phyloP scores from a whole-genome alignment of 2,888 invertebrate genomes.

The Magallana nippona region DNA sequence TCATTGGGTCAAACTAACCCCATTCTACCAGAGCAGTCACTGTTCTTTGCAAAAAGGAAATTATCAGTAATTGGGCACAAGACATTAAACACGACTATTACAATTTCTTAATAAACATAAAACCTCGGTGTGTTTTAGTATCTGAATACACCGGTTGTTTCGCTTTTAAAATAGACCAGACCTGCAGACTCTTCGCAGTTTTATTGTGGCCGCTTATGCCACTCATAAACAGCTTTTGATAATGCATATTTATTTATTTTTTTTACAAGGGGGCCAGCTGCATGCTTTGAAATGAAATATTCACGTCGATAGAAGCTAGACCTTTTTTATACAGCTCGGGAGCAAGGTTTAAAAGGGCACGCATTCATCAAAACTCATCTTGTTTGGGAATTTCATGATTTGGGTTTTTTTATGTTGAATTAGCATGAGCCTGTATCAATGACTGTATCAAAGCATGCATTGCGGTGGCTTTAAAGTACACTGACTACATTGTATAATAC shows the following conservation, averaged over 20 bases:
- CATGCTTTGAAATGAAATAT: slow-evolving; percentile 22
- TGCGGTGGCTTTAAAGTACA: no score
- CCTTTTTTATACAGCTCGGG: not conserved
- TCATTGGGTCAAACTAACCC: no score
- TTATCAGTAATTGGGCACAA: not conserved
- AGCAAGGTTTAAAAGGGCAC: slow-evolving; percentile 10
- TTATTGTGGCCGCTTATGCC: not conserved
- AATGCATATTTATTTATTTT: slow-evolving; percentile 12
- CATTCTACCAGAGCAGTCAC: no score
- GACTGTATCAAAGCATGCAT: not conserved
- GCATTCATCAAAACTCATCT: not conserved
- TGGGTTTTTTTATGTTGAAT: not conserved
- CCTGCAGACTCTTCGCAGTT: not conserved
- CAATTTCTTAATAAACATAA: not conserved
- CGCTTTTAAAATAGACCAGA: not conserved
- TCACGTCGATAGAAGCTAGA: not conserved
- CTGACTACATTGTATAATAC: no score
- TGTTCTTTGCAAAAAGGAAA: not conserved
- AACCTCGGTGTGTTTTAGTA: not conserved
- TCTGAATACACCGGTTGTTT: slow-evolving; percentile 2
- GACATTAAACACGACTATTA: not conserved
- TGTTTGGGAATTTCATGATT: no score
- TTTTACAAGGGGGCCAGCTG: slow-evolving; percentile 3
- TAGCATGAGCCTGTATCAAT: not conserved
- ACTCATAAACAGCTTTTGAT: slow-evolving; percentile 28